phyloP scores from a whole-genome alignment of 2,113 vertebrate genomes.

The Potamarius usumacintae region DNA sequence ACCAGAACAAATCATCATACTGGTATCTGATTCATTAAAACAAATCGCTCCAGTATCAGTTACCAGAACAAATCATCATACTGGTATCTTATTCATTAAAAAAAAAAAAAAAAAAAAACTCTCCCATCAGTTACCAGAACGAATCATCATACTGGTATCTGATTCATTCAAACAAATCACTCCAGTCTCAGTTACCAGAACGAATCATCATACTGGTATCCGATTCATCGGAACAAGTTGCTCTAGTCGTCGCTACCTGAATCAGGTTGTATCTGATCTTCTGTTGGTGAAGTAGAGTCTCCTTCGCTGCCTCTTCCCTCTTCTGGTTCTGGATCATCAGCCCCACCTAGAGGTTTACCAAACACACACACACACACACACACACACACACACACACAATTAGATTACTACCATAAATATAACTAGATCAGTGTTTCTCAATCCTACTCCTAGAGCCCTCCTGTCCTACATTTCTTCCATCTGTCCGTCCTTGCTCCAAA shows the following conservation, averaged over 20 bases:
- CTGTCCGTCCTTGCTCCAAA: too few relatives aligned
- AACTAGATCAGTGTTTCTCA: too few relatives aligned
- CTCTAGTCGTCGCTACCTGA: slow-evolving; percentile 56
- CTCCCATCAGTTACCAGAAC: neutral
- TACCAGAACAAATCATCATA: neutral
- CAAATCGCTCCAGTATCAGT: too few relatives aligned
- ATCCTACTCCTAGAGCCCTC: too few relatives aligned
- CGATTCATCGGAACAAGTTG: neutral
- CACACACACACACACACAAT: neutral
- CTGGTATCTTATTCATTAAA: neutral
- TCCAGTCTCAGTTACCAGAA: neutral
- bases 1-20: too few relatives aligned
- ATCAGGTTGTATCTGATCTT: slow-evolving; percentile 53
- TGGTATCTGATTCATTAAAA: neutral
- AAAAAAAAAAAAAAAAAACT: too few relatives aligned
- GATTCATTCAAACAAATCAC: neutral
- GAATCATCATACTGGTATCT: neutral
- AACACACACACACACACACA: neutral
- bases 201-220: neutral
- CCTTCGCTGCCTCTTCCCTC: slow-evolving; percentile 58
- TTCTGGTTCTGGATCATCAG: slow-evolving; percentile 68
- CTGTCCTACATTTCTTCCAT: too few relatives aligned
- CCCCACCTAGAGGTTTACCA: slow-evolving; percentile 55
- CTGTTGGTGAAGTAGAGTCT: slow-evolving; percentile 60
- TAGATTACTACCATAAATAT: neutral